Evolutionary conservation across 2,113 vertebrate species (phyloP).

Genomic region (Saccopteryx bilineata): DNA sequence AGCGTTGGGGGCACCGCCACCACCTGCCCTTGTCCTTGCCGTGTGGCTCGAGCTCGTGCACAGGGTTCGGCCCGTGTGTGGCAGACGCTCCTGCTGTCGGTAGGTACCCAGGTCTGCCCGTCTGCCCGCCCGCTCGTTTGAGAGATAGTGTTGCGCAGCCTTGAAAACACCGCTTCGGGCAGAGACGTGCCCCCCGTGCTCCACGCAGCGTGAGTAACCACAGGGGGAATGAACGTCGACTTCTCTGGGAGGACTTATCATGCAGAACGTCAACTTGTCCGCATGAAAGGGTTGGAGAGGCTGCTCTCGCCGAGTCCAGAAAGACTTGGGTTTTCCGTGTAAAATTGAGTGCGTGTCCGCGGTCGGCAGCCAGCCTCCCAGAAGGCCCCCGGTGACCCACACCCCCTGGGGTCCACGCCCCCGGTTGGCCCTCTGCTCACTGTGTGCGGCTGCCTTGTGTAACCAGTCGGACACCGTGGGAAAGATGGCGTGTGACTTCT

Average conservation of each 20-base stretch:
- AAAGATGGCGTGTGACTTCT: not conserved
- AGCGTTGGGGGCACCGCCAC: accelerated
- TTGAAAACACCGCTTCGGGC: not conserved
- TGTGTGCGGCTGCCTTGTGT: accelerated
- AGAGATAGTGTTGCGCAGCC: not conserved
- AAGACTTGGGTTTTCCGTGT: not conserved
- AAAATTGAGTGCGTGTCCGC: accelerated
- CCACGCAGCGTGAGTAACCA: accelerated
- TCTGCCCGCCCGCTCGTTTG: not conserved
- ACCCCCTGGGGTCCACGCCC: accelerated
- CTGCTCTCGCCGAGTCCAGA: not conserved
- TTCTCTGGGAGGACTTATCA: not conserved
- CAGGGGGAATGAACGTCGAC: not conserved
- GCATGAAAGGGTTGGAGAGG: not conserved
- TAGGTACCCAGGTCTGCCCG: accelerated
- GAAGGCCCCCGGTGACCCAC: accelerated
- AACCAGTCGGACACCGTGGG: accelerated
- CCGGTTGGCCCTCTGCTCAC: accelerated
- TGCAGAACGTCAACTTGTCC: accelerated
- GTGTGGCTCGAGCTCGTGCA: accelerated
- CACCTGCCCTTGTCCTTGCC: accelerated
- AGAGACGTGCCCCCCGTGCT: too few species aligned
- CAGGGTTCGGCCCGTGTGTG: accelerated
- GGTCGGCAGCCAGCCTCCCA: accelerated
- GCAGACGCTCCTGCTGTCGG: too few species aligned